Conservation (phyloP, 2,888 invertebrate species). For the Philereme vetulata region DNA sequence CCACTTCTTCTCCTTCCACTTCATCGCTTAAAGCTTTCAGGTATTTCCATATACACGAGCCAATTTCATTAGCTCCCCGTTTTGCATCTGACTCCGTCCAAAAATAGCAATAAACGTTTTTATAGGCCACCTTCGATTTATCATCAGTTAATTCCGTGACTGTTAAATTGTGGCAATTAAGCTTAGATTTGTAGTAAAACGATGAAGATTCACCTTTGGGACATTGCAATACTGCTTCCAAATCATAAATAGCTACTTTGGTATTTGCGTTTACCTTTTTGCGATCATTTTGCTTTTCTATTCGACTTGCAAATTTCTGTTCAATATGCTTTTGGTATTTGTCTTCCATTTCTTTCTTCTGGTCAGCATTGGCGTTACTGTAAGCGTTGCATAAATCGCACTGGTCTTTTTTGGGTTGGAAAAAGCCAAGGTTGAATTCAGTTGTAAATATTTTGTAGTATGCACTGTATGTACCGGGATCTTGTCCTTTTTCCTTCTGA, state of each 20-base stretch:
- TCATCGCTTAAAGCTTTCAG: constrained; percentile 16
- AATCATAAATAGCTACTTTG: too few relatives aligned
- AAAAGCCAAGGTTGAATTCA: too few relatives aligned
- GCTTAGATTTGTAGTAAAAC: too few relatives aligned
- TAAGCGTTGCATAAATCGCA: background rate
- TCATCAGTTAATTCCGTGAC: constrained; percentile 33
- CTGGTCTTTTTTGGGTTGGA: too few relatives aligned
- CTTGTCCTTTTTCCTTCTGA: constrained; percentile 13
- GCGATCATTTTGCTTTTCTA: constrained; percentile 31
- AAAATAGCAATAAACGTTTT: constrained; percentile 42
- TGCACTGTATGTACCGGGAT: constrained; percentile 23
- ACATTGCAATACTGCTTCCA: too few relatives aligned
- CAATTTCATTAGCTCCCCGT: constrained; percentile 31
- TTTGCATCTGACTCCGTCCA: constrained; percentile 47
- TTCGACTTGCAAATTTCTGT: constrained; percentile 33
- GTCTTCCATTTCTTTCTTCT: constrained; percentile 25
- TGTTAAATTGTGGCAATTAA: constrained; percentile 33
- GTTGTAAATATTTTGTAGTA: too few relatives aligned
- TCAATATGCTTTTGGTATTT: constrained; percentile 30
- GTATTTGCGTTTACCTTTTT: background rate
- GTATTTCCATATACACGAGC: constrained; percentile 20
- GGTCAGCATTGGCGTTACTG: constrained; percentile 22
- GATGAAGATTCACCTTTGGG: constrained; percentile 11
- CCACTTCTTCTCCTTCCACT: constrained; percentile 12
- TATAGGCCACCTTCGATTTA: constrained; percentile 19